Percentiles rank a stretch among this genome's conserved stretches.
These are phyloP conservation scores for Xylocampa areola DNA, from an alignment of 2,888 invertebrate genomes.

Conservation along the genomic window DNA sequence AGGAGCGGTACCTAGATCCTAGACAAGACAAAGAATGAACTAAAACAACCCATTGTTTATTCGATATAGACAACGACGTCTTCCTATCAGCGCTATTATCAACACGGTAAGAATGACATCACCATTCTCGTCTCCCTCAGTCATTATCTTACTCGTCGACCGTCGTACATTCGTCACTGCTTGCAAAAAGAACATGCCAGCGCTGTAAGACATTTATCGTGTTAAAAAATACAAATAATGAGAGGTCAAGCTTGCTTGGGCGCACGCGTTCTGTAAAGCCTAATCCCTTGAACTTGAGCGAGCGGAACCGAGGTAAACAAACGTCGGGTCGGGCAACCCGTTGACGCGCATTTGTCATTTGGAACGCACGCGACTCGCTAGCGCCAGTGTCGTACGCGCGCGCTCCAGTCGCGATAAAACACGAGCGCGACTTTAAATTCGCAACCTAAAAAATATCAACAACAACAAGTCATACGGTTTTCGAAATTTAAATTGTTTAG, in stretches of 20 bases:
- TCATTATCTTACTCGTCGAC: conserved; percentile 23
- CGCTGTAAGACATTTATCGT: conserved; percentile 45
- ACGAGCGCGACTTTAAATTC: conserved; percentile 68
- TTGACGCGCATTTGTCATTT: conserved; percentile 88
- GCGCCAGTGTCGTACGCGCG: conserved; percentile 70
- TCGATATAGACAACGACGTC: conserved; percentile 29
- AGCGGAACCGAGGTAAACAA: conserved; percentile 80
- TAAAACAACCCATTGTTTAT: conserved; percentile 49
- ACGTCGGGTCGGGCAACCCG: conserved; percentile 70
- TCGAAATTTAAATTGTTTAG: conserved; percentile 53
- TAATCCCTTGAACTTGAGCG: conserved; percentile 87
- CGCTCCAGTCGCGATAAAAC: conserved; percentile 66
- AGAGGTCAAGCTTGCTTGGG: conserved; percentile 64
- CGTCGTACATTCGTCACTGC: conserved; percentile 42
- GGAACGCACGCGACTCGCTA: conserved; percentile 76
- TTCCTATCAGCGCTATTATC: conserved; percentile 49
- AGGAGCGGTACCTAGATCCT: no score
- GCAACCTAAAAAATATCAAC: conserved; percentile 58
- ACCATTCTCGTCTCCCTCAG: conserved; percentile 43
- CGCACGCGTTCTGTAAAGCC: conserved; percentile 63
- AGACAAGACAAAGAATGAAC: conserved; percentile 35
- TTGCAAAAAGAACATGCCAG: conserved; percentile 53
- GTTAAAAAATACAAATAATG: conserved; percentile 38
- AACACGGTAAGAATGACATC: conserved; percentile 52
- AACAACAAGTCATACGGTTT: conserved; percentile 52